Conservation (phyloP, 2,797 vertebrate genomes). For the Bradypus variegatus region DNA sequence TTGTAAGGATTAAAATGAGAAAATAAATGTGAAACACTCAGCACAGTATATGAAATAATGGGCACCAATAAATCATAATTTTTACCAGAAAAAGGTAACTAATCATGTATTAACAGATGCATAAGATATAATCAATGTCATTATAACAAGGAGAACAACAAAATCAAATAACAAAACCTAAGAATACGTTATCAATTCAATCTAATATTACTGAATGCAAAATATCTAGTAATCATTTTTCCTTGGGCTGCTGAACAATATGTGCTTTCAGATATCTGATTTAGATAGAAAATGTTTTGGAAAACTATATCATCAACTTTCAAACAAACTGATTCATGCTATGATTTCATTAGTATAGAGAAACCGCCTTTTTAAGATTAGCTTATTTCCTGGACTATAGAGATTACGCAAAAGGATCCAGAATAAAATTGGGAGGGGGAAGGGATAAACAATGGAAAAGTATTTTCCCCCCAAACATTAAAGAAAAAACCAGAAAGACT, state of each 20-base stretch:
- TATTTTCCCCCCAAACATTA: not conserved
- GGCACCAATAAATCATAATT: conserved; percentile 54
- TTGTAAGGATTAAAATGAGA: conserved; percentile 55
- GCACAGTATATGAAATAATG: conserved; percentile 17
- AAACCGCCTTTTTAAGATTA: conserved; percentile 27
- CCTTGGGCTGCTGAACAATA: not conserved
- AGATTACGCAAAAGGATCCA: conserved; percentile 17
- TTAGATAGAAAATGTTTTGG: conserved; percentile 11
- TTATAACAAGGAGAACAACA: conserved; percentile 22
- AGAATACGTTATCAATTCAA: not conserved
- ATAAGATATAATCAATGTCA: conserved; percentile 9
- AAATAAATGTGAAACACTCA: conserved; percentile 47
- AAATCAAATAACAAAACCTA: conserved; percentile 19
- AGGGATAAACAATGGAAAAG: not conserved
- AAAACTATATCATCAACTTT: conserved; percentile 27
- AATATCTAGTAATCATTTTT: conserved; percentile 9
- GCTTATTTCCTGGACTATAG: not conserved
- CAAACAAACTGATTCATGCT: not conserved
- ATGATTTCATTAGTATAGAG: not conserved
- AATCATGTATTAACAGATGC: conserved; percentile 7
- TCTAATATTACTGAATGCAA: conserved; percentile 4
- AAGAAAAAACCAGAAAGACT: not conserved
- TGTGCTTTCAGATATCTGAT: not conserved
- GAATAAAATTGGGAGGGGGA: not conserved
- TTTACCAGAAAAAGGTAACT: not conserved